phyloP scores from a whole-genome alignment of 2,888 invertebrate genomes.

The Luperina testacea region DNA sequence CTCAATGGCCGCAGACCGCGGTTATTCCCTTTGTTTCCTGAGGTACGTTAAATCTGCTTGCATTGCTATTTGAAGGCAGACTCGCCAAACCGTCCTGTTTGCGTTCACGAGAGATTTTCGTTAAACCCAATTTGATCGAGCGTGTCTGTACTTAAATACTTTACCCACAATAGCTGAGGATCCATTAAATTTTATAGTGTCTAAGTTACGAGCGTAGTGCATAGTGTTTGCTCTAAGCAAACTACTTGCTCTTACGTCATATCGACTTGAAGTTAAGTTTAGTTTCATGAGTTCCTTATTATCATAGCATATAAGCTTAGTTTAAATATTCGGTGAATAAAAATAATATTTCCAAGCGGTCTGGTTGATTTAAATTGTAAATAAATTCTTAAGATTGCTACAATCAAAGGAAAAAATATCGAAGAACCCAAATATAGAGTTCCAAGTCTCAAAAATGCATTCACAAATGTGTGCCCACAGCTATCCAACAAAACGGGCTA shows the following conservation, averaged over 20 bases:
- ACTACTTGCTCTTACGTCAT: conserved; percentile 20
- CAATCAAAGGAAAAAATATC: background rate
- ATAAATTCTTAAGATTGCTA: background rate
- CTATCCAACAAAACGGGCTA: conserved; percentile 63
- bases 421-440: background rate
- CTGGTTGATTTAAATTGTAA: background rate
- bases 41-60: conserved; percentile 58
- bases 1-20: conserved; percentile 41
- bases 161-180: conserved; percentile 44
- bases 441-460: conserved; percentile 32
- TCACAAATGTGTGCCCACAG: conserved; percentile 50
- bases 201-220: conserved; percentile 29
- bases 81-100: conserved; percentile 57
- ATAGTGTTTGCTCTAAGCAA: conserved; percentile 24
- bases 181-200: conserved; percentile 45
- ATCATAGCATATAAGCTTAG: background rate
- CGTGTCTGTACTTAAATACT: conserved; percentile 53
- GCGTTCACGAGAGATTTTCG: conserved; percentile 59
- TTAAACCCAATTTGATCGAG: conserved; percentile 61
- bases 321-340: background rate
- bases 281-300: background rate
- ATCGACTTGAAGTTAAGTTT: background rate
- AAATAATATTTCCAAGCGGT: background rate
- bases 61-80: conserved; percentile 54
- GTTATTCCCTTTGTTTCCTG: conserved; percentile 57